Percentiles rank a stretch among this genome's conserved stretches.
Conservation (phyloP, 2,113 vertebrate genomes). For the Uropsilus gracilis region DNA sequence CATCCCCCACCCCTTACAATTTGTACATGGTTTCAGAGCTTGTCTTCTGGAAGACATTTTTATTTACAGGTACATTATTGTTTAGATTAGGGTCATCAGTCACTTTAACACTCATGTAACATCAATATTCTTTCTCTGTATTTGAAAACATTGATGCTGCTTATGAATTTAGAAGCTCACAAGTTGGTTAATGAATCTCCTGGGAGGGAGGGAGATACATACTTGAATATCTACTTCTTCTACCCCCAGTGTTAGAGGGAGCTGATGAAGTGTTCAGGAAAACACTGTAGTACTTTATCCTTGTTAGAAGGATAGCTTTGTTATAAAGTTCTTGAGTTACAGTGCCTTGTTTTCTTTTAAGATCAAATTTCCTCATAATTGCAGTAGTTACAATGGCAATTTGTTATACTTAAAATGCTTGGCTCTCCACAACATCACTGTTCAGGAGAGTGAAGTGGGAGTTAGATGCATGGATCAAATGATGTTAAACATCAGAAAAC, state of each 20-base stretch:
- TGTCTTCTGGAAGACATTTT: constrained; percentile 40
- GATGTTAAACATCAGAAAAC: constrained; percentile 12
- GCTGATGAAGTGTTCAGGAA: neutral
- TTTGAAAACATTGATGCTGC: constrained; percentile 46
- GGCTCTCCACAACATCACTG: constrained; percentile 14
- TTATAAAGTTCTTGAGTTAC: constrained; percentile 34
- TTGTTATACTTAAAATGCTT: constrained; percentile 66
- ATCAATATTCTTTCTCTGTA: constrained; percentile 34
- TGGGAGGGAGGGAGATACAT: neutral
- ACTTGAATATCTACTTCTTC: neutral
- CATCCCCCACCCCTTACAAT: neutral
- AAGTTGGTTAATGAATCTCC: neutral
- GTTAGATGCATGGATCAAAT: neutral
- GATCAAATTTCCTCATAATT: constrained; percentile 73
- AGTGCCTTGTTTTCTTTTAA: constrained; percentile 47
- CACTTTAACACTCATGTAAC: neutral
- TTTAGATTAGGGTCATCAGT: constrained; percentile 36
- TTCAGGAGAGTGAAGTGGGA: neutral
- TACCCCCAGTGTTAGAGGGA: neutral
- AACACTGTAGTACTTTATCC: constrained; percentile 15
- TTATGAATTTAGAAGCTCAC: constrained; percentile 47
- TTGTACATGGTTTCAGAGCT: neutral
- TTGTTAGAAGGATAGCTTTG: constrained; percentile 56
- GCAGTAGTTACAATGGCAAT: constrained; percentile 49
- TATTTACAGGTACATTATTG: neutral